phyloP scores from a whole-genome alignment of 2,113 vertebrate genomes.

The Hylia prasina region DNA sequence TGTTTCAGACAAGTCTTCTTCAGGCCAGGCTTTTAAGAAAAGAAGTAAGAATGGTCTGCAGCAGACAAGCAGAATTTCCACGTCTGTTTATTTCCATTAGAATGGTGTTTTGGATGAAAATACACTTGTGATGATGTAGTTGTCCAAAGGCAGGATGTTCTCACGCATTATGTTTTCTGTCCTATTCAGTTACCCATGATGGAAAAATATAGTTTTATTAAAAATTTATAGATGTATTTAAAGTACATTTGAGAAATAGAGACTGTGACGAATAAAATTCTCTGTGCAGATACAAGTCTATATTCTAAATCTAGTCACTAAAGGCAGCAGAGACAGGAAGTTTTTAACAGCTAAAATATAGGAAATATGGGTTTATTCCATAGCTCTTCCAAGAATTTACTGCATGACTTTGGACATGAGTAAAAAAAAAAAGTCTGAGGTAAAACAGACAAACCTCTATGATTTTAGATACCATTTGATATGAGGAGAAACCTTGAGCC shows the following conservation, averaged over 20 bases:
- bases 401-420: background rate
- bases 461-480: background rate
- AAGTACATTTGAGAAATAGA: background rate
- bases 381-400: background rate
- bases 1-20: background rate
- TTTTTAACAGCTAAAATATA: background rate
- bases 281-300: background rate
- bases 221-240: background rate
- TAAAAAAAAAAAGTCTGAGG: background rate
- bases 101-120: background rate
- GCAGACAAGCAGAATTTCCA: background rate
- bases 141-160: background rate
- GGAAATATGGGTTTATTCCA: background rate
- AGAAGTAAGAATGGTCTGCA: background rate
- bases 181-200: background rate
- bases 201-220: background rate
- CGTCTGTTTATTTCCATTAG: slow-evolving; percentile 18
- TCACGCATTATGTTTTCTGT: background rate
- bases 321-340: background rate
- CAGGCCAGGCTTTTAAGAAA: background rate
- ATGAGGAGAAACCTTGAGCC: background rate
- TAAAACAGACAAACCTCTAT: background rate
- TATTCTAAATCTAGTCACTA: background rate
- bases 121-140: background rate
- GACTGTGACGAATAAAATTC: background rate